phyloP scores from a whole-genome alignment of 2,797 vertebrate genomes.

The Paramormyrops hopkinsi region DNA sequence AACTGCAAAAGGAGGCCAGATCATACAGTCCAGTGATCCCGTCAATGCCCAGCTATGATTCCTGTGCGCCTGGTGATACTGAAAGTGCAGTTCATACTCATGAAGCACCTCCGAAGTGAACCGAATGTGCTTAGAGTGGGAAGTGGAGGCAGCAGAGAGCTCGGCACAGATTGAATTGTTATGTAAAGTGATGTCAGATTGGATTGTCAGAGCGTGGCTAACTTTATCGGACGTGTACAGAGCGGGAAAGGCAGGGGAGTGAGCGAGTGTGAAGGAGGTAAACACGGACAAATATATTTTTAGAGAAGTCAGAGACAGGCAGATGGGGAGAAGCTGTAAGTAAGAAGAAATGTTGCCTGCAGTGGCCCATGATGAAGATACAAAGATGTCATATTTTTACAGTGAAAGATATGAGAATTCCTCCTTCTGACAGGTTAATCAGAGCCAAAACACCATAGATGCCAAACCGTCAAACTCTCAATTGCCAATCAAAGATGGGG shows the following conservation, averaged over 20 bases:
- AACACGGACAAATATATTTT: conserved; percentile 14
- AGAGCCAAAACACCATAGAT: not conserved
- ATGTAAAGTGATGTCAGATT: conserved; percentile 62
- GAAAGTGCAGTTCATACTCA: conserved; percentile 43
- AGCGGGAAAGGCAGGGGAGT: conserved; percentile 28
- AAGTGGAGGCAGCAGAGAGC: not conserved
- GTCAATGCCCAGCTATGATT: not conserved
- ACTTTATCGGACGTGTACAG: conserved; percentile 56
- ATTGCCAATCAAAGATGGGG: not conserved
- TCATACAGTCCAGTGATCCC: not conserved
- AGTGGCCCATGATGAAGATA: not conserved
- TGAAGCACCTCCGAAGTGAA: conserved; percentile 24
- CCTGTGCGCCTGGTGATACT: conserved; percentile 37
- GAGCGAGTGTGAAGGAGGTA: conserved; percentile 34
- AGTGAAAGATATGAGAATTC: not conserved
- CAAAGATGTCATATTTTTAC: not conserved
- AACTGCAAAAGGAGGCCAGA: not conserved
- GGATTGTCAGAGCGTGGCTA: conserved; percentile 54
- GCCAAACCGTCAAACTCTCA: not conserved
- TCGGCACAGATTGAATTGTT: conserved; percentile 54
- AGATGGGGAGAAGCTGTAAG: conserved; percentile 24
- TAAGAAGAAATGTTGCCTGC: not conserved
- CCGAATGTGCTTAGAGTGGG: conserved; percentile 31
- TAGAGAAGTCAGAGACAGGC: conserved; percentile 37
- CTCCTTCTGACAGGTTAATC: not conserved